Evolutionary conservation across 2,888 invertebrate species (phyloP).

Genomic region (Eilema sororculum): DNA sequence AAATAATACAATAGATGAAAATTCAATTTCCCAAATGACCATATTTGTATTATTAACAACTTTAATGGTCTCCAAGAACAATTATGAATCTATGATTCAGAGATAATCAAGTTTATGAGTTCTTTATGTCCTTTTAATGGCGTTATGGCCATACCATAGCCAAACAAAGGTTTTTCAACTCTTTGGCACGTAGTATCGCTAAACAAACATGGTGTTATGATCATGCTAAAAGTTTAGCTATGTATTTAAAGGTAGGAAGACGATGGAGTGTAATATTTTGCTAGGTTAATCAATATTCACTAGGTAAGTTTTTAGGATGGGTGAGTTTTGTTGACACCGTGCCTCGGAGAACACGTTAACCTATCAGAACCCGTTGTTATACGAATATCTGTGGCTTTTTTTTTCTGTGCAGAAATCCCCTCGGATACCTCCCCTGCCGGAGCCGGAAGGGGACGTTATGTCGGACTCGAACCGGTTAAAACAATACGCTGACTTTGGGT

Average conservation of each 20-base stretch:
- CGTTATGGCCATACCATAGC: background rate
- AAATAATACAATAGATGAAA: background rate
- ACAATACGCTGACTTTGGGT: too few species aligned
- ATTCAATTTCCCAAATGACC: background rate
- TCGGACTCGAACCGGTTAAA: too few species aligned
- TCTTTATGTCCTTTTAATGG: background rate
- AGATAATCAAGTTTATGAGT: background rate
- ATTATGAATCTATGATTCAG: background rate
- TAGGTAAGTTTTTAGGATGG: too few species aligned
- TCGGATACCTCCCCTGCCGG: too few species aligned
- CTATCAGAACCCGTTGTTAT: too few species aligned
- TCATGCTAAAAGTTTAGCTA: slow-evolving; percentile 59
- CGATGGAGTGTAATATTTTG: background rate
- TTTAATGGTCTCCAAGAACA: background rate
- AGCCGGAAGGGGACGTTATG: too few species aligned
- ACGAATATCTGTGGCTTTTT: too few species aligned
- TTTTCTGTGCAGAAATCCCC: too few species aligned
- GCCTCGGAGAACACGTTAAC: too few species aligned
- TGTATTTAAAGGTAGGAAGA: background rate
- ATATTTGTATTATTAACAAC: background rate
- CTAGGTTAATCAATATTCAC: too few species aligned
- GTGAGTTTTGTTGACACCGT: too few species aligned
- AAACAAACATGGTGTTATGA: slow-evolving; percentile 55
- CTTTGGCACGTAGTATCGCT: slow-evolving; percentile 43
- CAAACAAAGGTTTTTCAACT: background rate